Evolutionary conservation across 1,140 invertebrate species (phyloP), one percentile per base, ranked within the genome.

Genomic region (Phortica variegata): DNA sequence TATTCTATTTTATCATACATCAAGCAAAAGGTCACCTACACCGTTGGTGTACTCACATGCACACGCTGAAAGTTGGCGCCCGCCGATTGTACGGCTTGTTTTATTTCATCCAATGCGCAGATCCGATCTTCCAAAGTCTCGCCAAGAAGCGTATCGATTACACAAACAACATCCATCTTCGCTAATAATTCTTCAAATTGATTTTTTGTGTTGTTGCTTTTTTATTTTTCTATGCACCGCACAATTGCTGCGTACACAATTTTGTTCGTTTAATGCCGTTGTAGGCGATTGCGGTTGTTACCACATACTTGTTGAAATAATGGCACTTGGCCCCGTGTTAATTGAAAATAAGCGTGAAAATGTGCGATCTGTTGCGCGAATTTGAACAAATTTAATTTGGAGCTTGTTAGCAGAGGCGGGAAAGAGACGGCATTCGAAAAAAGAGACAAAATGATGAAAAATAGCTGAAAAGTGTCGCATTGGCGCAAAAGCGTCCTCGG

Each of bases 141-240:
- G 13, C 81, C 76, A 72, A 87, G 84, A 60, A 87, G 84, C 19
- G 91, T 78, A 78, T 95, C 93, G 56, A 95, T 82, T 40, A 97
- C 87, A 82, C 90, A 93, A 45, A 89, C 93, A 37, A 96, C 90
- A 77, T 95, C 92, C 89, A 95, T 95, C 53, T 82, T 82, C 32
- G 39, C 29, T 53, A 29, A 37, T 43, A 41, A 43, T 41, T 34
- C 21, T 33, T 33, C 38, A n/a, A n/a, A n/a, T n/a, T 38, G 31
- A 15, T 20, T 36, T 26, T 43, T 37, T 31, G 36, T 41, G 43
- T 39, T 44, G 38, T n/a, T 47, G 44, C 52, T 44, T 37, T 17
- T 29, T 37, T 42, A 56, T 61, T 62, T 63, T 62, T 62, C 60
- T 57, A 54, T 46, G 53, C 49, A 58, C 54, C 51, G 23, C 19